Conservation (phyloP, 2,113 vertebrate species). For the Lamprologus sp. region DNA sequence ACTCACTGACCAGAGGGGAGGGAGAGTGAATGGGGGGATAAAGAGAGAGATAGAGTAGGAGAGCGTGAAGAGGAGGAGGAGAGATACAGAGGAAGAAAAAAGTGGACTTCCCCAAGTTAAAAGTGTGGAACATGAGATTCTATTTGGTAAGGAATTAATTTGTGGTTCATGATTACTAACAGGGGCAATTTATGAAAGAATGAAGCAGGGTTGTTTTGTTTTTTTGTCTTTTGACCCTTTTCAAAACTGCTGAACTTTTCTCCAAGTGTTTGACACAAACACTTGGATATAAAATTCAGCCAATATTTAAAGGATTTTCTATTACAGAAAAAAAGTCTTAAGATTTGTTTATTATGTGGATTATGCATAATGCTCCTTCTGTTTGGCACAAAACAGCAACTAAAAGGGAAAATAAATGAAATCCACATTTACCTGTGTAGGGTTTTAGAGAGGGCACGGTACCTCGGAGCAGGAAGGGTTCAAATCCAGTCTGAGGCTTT, state of each 20-base stretch:
- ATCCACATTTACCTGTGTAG: not conserved
- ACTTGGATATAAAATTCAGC: not conserved
- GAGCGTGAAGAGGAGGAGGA: slow-evolving; percentile 24
- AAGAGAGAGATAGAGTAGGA: slow-evolving; percentile 42
- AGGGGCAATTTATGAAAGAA: not conserved
- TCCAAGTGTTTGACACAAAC: not conserved
- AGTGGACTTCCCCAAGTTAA: slow-evolving; percentile 14
- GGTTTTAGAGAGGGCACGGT: not conserved
- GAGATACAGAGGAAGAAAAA: not conserved
- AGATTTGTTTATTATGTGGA: not conserved
- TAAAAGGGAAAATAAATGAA: not conserved
- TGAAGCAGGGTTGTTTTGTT: not conserved
- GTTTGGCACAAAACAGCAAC: not conserved
- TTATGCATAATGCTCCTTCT: not conserved
- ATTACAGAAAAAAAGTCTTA: not conserved
- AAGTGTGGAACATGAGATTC: slow-evolving; percentile 1
- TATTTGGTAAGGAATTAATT: not conserved
- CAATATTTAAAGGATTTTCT: not conserved
- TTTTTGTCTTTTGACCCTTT: not conserved
- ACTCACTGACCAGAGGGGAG: slow-evolving; percentile 66
- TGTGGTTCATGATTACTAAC: not conserved
- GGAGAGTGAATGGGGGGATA: not conserved
- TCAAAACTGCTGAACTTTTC: not conserved
- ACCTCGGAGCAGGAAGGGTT: not conserved
- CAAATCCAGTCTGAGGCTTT: not conserved